Conservation (phyloP, 2,113 vertebrate species). For the Podiceps cristatus region DNA sequence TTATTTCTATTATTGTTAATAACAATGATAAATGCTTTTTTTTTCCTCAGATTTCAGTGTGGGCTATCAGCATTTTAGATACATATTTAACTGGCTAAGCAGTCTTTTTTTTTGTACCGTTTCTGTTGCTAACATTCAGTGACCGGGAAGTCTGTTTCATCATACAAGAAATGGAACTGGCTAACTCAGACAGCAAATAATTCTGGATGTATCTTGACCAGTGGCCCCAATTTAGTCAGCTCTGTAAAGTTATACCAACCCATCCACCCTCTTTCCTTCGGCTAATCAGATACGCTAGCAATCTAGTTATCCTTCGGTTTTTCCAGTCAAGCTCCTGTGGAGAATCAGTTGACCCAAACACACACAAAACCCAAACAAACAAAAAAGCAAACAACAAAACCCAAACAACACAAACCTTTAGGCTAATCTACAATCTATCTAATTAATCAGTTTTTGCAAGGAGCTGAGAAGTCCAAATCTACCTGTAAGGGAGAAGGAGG, state of each 20-base stretch:
- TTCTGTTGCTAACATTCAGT: neutral
- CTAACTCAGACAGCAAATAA: neutral
- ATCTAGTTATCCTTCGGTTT: neutral
- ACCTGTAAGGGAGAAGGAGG: neutral
- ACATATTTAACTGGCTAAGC: neutral
- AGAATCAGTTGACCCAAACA: neutral
- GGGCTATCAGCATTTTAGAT: slow-evolving; percentile 30
- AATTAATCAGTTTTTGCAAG: neutral
- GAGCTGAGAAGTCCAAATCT: neutral
- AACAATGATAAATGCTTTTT: slow-evolving; percentile 46
- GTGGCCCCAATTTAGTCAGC: neutral
- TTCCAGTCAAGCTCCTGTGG: neutral
- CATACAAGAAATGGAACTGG: neutral
- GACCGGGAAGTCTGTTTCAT: neutral
- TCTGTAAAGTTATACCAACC: neutral
- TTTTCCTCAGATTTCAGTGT: neutral
- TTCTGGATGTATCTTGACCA: neutral
- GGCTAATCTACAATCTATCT: neutral
- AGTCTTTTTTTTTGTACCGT: neutral
- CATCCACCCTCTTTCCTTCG: neutral
- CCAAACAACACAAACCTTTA: too few relatives aligned
- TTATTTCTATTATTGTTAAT: slow-evolving; percentile 62
- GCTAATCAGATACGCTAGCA: neutral
- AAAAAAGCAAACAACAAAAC: too few relatives aligned
- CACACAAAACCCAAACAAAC: neutral